phyloP scores from a whole-genome alignment of 2,113 vertebrate genomes.

The Ivindomyrus marchei region DNA sequence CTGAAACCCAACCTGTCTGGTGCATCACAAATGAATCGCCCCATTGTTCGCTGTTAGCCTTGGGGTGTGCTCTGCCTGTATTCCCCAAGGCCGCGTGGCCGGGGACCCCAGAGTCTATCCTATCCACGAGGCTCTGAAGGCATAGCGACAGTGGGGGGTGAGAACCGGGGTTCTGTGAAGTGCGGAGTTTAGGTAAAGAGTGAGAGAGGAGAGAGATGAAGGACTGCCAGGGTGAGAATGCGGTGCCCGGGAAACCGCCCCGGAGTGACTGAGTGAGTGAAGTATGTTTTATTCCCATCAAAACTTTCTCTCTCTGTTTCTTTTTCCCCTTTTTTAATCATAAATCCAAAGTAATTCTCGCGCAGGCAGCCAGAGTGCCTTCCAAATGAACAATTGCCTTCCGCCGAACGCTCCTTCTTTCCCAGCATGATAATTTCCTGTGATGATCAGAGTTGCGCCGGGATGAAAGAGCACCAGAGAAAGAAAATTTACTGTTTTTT shows the following conservation, averaged over 20 bases:
- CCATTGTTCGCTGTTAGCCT: constrained; percentile 54
- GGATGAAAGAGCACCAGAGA: constrained; percentile 55
- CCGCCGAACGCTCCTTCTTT: constrained; percentile 47
- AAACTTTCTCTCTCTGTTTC: background rate
- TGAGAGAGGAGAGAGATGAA: constrained; percentile 12
- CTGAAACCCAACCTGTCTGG: constrained; percentile 41
- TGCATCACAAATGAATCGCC: constrained; percentile 54
- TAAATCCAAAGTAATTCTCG: constrained; percentile 33
- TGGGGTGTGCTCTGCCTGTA: constrained; percentile 46
- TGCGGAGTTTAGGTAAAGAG: constrained; percentile 17
- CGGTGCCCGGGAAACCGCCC: constrained; percentile 18
- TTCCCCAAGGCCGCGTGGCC: background rate
- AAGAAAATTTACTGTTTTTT: constrained; percentile 14
- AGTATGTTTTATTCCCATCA: constrained; percentile 1
- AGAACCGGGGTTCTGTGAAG: background rate
- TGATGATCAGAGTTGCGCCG: constrained; percentile 60
- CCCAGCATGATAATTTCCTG: constrained; percentile 60
- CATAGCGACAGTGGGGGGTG: background rate
- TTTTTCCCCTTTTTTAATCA: constrained; percentile 15
- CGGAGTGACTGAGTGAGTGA: constrained; percentile 1
- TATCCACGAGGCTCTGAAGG: background rate
- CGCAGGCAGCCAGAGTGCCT: constrained; percentile 47
- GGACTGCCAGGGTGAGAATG: constrained; percentile 22
- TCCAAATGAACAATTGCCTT: constrained; percentile 55
- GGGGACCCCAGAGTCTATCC: background rate